Evolutionary conservation across 2,113 vertebrate species (phyloP), one percentile per base, ranked within the genome.

Genomic region (Pseudolaguvia tuberculata): DNA sequence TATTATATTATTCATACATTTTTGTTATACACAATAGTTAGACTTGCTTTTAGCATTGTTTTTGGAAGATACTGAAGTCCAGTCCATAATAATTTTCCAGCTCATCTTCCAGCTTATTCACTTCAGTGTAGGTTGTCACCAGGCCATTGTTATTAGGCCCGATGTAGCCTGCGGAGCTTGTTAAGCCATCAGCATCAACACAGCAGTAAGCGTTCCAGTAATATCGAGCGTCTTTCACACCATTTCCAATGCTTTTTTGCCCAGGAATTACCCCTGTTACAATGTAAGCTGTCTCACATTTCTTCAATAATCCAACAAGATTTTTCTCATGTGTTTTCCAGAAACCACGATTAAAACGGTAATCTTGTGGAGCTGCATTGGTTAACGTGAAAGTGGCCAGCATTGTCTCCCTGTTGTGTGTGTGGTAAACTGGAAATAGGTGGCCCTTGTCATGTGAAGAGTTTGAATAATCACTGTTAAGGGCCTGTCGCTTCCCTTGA

Each of bases 131-230:
- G 21, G 21, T 8, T 53, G 67, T 52, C 18, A 75, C 63, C 2
- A 1, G 13, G 11, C 21, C 68, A 2, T 79, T 79, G 45, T 81
- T 74, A 61, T 80, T 67, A 3, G 67, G 82, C 31, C 82, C 79
- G 0, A 72, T 20, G 53, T 27, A 83, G n/a, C 70, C 77, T 4
- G 10, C 27, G 5, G 73, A 70, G 18, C 2, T 8, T 17, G 1
- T 23, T 23, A 13, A 1, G 20, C 3, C 9, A 20, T 23, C 17
- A 2, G 3, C 0, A 13, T 15, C 18, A 27, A 35, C 2, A 20
- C 78, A 79, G 66, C 82, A 83, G 72, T 74, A 66, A 27, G 79
- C 82, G 12, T 45, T 81, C 77, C 79, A 83, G 62, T 75, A 83
- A 56, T 65, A 76, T 47, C 20, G 21, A 14, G 77, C 51, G 51